Evolutionary conservation across 2,797 vertebrate species (phyloP).

Genomic region (Dendrocincla tyrannina): DNA sequence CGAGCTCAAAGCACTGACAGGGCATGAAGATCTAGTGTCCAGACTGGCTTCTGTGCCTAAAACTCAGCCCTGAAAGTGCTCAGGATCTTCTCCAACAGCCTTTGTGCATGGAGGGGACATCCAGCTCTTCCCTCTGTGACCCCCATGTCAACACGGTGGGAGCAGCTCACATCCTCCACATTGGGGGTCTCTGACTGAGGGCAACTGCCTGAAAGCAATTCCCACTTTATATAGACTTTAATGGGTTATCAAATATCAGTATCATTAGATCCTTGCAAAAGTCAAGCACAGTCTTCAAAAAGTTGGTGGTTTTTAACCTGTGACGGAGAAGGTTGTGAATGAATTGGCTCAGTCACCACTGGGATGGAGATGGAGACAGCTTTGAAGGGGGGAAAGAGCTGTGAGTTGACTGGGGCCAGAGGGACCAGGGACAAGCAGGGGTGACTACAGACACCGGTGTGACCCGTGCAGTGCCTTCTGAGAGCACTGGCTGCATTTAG

Average conservation of each 20-base stretch:
- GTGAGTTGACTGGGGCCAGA: background rate
- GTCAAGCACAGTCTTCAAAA: background rate
- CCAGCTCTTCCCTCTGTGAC: background rate
- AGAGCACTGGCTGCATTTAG: background rate
- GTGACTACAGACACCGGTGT: background rate
- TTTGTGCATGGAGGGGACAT: rapidly evolving
- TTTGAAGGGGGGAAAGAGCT: background rate
- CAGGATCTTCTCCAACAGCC: background rate
- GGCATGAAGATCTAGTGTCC: rapidly evolving
- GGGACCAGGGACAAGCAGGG: background rate
- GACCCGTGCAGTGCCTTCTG: background rate
- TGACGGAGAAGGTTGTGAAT: background rate
- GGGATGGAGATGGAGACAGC: background rate
- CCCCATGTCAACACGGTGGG: rapidly evolving
- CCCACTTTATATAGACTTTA: background rate
- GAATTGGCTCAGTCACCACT: background rate
- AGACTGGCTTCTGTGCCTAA: rapidly evolving
- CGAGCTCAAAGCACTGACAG: background rate
- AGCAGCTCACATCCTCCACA: background rate
- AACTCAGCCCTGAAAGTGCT: background rate
- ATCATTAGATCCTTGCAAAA: background rate
- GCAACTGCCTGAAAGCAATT: background rate
- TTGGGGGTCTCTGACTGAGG: background rate
- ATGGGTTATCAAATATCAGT: background rate
- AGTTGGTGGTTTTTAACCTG: background rate